Evolutionary conservation across 2,888 invertebrate species (phyloP).

Genomic region (Suillia variegata): DNA sequence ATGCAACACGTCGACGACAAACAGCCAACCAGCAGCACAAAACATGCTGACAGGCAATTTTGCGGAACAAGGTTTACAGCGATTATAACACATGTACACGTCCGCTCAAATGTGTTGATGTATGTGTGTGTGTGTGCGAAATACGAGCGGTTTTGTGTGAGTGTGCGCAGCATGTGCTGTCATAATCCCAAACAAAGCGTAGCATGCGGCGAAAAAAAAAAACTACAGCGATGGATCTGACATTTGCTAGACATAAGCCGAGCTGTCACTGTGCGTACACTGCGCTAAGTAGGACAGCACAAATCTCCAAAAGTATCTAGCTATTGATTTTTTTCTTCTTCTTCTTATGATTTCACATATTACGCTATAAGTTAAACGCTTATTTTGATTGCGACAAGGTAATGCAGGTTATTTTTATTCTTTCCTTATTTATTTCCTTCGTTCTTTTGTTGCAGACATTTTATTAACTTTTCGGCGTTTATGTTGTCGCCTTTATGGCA

Average conservation of each 20-base stretch:
- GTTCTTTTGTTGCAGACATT: not conserved
- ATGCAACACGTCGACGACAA: not conserved
- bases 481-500: not conserved
- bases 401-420: too few relatives aligned
- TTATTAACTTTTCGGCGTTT: not conserved
- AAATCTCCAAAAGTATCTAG: too few relatives aligned
- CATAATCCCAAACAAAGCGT: not conserved
- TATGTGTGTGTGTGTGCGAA: not conserved
- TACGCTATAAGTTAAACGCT: too few relatives aligned
- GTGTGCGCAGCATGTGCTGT: not conserved
- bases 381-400: too few relatives aligned
- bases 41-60: constrained; percentile 27
- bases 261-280: too few relatives aligned
- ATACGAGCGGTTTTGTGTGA: not conserved
- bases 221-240: too few relatives aligned
- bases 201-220: not conserved
- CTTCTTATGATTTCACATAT: too few relatives aligned
- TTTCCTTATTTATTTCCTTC: too few relatives aligned
- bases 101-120: not conserved
- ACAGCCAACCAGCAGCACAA: constrained; percentile 10
- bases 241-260: too few relatives aligned
- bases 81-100: constrained; percentile 10
- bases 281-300: too few relatives aligned
- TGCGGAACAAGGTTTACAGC: constrained; percentile 26
- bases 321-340: too few relatives aligned